Evolutionary conservation across 2,113 vertebrate genomes (phyloP).

Genomic region (Oncorhynchus gorbuscha): DNA sequence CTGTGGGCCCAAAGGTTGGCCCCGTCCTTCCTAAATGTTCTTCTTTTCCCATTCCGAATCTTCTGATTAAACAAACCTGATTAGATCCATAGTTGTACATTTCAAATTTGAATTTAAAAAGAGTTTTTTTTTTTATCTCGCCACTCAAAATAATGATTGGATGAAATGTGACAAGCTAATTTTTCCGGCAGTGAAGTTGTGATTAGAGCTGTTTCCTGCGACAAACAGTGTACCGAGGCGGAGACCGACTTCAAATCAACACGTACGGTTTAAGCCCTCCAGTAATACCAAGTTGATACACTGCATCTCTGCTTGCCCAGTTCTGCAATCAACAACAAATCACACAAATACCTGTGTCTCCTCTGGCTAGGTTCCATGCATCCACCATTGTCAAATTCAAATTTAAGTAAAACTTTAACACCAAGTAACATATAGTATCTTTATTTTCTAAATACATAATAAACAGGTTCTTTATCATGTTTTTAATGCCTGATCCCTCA

Average conservation of each 20-base stretch:
- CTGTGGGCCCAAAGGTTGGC: neutral
- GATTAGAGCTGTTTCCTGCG: constrained; percentile 33
- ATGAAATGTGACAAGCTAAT: constrained; percentile 41
- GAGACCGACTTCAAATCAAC: constrained; percentile 30
- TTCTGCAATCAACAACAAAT: neutral
- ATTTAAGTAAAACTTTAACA: too few species aligned
- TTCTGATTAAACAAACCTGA: constrained; percentile 61
- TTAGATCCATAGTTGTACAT: constrained; percentile 45
- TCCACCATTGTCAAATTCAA: neutral
- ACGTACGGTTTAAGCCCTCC: neutral
- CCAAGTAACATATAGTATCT: too few species aligned
- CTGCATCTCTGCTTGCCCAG: neutral
- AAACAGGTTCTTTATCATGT: too few species aligned
- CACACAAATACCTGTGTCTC: neutral
- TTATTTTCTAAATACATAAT: too few species aligned
- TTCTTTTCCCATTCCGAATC: constrained; percentile 45
- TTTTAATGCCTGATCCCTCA: too few species aligned
- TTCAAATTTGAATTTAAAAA: constrained; percentile 31
- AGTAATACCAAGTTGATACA: constrained; percentile 22
- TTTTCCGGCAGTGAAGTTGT: constrained; percentile 3
- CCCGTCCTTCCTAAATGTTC: constrained; percentile 18
- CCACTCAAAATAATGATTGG: constrained; percentile 46
- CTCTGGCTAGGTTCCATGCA: constrained; percentile 15
- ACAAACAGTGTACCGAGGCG: constrained; percentile 14
- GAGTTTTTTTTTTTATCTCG: constrained; percentile 32